These are phyloP conservation scores for Enteromius mattozi DNA, from an alignment of 2,797 vertebrate species.

Conservation along the genomic window DNA sequence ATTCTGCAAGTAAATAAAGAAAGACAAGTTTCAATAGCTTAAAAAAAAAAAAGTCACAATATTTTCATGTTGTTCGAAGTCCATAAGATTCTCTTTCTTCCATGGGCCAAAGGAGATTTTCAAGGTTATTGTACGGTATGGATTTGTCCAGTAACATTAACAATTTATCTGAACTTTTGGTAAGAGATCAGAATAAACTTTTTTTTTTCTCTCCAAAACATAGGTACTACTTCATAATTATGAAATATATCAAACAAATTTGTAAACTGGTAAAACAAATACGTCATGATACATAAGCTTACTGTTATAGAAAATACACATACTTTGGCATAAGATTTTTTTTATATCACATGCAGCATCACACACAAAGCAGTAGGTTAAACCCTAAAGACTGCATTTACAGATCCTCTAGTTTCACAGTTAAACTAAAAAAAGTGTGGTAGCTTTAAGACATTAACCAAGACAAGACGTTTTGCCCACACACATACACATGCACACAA, in stretches of 20 bases:
- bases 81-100: not conserved
- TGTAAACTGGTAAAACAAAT: not conserved
- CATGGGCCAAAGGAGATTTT: not conserved
- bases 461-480: conserved; percentile 8
- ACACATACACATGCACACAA: conserved; percentile 28
- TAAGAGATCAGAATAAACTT: not conserved
- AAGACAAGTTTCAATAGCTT: conserved; percentile 3
- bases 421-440: not conserved
- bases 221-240: not conserved
- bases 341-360: not conserved
- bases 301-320: not conserved
- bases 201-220: not conserved
- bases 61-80: not conserved
- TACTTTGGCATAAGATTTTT: not conserved
- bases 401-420: conserved; percentile 3
- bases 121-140: not conserved
- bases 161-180: not conserved
- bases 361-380: not conserved
- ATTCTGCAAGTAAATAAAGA: conserved; percentile 71
- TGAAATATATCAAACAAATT: not conserved
- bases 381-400: not conserved
- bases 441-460: conserved; percentile 34
- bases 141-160: not conserved
- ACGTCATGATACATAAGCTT: not conserved
- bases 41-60: not conserved